phyloP scores from a whole-genome alignment of 2,113 vertebrate species.

The Cyanoderma ruficeps region DNA sequence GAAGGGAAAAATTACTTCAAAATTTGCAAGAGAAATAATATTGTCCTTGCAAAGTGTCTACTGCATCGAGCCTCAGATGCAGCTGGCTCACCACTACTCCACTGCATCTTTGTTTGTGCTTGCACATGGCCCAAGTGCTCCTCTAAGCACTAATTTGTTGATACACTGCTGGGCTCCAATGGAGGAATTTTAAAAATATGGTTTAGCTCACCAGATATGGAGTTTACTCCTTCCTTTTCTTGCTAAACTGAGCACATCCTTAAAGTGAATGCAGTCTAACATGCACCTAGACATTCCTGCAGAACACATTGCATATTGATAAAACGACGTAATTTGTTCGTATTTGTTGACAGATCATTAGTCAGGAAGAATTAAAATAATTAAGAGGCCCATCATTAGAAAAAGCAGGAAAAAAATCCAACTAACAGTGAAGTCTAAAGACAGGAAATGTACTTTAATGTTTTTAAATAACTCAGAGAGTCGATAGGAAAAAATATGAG shows the following conservation, averaged over 20 bases:
- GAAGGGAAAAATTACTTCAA: background rate
- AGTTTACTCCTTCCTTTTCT: background rate
- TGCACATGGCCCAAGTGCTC: background rate
- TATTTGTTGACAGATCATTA: background rate
- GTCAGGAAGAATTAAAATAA: background rate
- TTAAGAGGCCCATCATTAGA: background rate
- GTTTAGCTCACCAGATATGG: background rate
- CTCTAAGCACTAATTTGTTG: background rate
- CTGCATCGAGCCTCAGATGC: background rate
- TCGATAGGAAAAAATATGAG: background rate
- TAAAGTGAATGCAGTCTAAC: background rate
- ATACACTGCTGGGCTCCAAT: background rate
- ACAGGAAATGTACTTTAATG: background rate
- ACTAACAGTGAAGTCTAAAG: background rate
- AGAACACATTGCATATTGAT: background rate
- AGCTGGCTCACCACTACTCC: background rate
- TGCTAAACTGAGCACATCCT: background rate
- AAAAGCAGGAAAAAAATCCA: fast-evolving
- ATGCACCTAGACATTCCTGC: background rate
- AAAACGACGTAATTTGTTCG: background rate
- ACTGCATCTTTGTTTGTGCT: background rate
- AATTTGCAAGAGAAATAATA: background rate
- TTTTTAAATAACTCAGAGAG: background rate
- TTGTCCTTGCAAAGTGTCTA: background rate
- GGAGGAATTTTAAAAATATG: background rate